Conservation (phyloP, 2,113 vertebrate genomes). For the Madoqua kirkii region DNA sequence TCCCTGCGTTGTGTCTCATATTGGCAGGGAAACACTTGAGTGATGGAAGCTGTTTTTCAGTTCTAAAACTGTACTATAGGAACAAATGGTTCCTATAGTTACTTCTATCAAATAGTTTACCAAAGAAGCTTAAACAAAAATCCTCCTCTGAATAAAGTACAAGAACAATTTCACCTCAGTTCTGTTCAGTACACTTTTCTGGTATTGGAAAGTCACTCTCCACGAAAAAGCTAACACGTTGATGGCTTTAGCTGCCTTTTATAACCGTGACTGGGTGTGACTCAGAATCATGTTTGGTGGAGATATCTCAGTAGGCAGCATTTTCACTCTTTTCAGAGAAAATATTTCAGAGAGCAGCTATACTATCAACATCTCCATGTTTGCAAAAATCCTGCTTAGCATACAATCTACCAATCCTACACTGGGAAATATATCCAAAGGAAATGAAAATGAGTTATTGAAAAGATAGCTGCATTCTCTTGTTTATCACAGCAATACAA, state of each 20-base stretch:
- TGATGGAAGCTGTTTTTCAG: background rate
- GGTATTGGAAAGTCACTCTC: background rate
- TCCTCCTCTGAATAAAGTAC: background rate
- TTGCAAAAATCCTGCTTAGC: background rate
- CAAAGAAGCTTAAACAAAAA: background rate
- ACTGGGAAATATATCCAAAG: background rate
- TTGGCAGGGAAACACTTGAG: background rate
- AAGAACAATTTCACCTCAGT: background rate
- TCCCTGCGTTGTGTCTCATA: background rate
- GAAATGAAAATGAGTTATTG: background rate
- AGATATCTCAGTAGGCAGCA: background rate
- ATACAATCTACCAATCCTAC: background rate
- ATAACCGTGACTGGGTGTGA: background rate
- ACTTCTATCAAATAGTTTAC: slow-evolving; percentile 19
- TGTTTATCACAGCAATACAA: background rate
- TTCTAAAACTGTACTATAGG: slow-evolving; percentile 26
- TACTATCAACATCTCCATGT: background rate
- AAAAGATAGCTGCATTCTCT: background rate
- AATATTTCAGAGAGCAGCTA: background rate
- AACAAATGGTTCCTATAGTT: background rate
- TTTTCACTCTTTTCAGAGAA: slow-evolving; percentile 35
- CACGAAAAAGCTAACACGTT: background rate
- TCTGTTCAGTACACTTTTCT: background rate
- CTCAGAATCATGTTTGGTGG: background rate
- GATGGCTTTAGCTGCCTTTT: background rate